Percentiles rank a stretch among this genome's conserved stretches.
Evolutionary conservation across 2,797 vertebrate species (phyloP).

Genomic region (Bufotes viridis): DNA sequence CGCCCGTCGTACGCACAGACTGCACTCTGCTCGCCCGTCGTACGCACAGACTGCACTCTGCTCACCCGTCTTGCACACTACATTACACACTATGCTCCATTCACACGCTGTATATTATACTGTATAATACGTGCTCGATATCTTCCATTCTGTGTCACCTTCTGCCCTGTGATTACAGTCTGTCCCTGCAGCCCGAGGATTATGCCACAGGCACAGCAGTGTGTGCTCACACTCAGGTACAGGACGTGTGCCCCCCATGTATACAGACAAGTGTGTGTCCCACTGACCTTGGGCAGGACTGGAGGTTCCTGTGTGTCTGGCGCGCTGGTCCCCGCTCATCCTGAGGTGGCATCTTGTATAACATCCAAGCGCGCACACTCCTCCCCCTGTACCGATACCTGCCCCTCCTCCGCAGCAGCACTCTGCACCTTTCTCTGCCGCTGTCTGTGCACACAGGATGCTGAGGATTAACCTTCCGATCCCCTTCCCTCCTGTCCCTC

Average conservation of each 20-base stretch:
- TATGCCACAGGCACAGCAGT: neutral
- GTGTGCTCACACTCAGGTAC: neutral
- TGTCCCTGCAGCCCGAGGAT: neutral
- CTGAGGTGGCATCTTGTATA: slow-evolving; percentile 50
- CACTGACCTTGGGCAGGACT: slow-evolving; percentile 51
- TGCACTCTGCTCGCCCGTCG: neutral
- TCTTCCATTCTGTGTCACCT: neutral
- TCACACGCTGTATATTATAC: neutral
- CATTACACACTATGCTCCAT: neutral
- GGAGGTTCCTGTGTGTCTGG: slow-evolving; percentile 28
- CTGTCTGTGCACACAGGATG: slow-evolving; percentile 16
- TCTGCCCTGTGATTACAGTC: neutral
- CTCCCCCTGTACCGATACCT: slow-evolving; percentile 46
- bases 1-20: neutral
- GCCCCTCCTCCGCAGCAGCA: neutral
- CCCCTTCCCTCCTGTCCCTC: neutral
- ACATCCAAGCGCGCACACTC: slow-evolving; percentile 38
- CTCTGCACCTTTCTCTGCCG: slow-evolving; percentile 22
- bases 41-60: neutral
- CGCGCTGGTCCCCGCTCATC: slow-evolving; percentile 35
- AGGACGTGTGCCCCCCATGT: neutral
- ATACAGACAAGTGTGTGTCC: slow-evolving; percentile 5
- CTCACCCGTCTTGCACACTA: neutral
- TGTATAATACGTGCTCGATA: neutral
- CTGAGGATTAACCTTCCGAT: slow-evolving; percentile 59